Base-by-base conservation (phyloP, 2,797 vertebrate species). In the Arrhamphus sclerolepis region DNA sequence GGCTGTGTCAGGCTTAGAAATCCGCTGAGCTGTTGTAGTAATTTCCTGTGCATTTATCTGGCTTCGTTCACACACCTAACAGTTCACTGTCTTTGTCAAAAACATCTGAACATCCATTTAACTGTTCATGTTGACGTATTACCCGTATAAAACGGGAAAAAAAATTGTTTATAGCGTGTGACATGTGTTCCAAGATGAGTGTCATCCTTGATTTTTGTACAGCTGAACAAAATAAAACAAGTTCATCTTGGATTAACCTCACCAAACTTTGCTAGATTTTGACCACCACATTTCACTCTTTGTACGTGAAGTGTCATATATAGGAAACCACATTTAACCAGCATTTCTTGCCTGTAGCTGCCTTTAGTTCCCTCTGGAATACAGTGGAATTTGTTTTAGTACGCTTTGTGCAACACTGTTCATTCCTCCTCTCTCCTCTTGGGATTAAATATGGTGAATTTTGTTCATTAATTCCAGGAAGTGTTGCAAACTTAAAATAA, bases 381-480 rank as follows among this genome's bases (percentile, higher is more conserved):
- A 72, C 75, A 83, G 72, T 56, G 66, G 71, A 83, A 78, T 87
- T 82, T 87, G 65, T 85, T 70, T 64, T 66, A 71, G 69, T 84
- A 69, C 82, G 65, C 60, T 69, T 86, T 29, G 56, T 75, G 46
- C 59, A 54, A 48, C 22, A 49, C 58, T 80, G 46, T 69, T 76
- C 66, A 60, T 70, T 56, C 70, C 57, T 75, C 50, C 64, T 74
- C 67, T 56, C 44, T 60, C 66, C 77, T 71, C 72, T 62, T 48
- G 58, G 60, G 61, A 68, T 74, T 70, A 62, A 51, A 80, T 74
- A 17, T 55, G 47, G 47, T 39, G 51, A n/a, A 7, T 10, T 10
- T 31, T 31, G 29, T 31, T 3, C 29, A 26, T 47, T 44, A 70
- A 43, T 16, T 42, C 22, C 21, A 79, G 24, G 24, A 75, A 79